Percentiles rank a stretch among this genome's conserved stretches.
phyloP scores from a whole-genome alignment of 30 jellyfish, hydroid and myxozoan species.

The Hydractinia echinata region DNA sequence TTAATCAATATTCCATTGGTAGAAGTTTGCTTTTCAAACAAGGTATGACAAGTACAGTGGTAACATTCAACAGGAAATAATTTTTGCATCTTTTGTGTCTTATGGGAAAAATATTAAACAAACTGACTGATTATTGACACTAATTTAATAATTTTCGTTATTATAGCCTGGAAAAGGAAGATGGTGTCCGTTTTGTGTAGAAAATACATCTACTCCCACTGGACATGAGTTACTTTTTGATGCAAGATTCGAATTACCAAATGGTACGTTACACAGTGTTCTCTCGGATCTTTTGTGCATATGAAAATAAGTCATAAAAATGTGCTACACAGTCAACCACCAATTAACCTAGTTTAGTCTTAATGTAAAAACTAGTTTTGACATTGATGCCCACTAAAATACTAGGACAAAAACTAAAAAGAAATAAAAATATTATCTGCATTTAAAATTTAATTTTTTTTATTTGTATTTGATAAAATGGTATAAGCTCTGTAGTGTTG shows the following conservation, averaged over 20 bases:
- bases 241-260: constrained; percentile 75
- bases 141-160: neutral
- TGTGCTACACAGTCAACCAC: too few species aligned
- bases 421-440: too few species aligned
- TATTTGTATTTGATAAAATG: too few species aligned
- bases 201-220: constrained; percentile 43
- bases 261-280: constrained; percentile 40
- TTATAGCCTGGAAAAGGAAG: constrained; percentile 62
- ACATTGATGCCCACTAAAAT: too few species aligned
- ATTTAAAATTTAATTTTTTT: too few species aligned
- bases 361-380: too few species aligned
- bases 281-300: neutral
- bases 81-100: neutral
- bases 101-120: neutral
- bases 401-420: too few species aligned
- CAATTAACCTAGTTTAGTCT: too few species aligned
- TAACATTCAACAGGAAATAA: neutral
- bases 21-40: constrained; percentile 29
- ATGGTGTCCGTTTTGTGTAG: constrained; percentile 53
- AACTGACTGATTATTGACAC: neutral
- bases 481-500: too few species aligned
- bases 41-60: neutral
- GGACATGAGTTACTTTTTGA: constrained; percentile 66
- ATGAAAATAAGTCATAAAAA: neutral
- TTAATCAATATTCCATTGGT: constrained; percentile 16